Percentiles rank a stretch among this genome's conserved stretches.
Evolutionary conservation across 2,888 invertebrate genomes (phyloP).

Genomic region (Mycalesis mineus): DNA sequence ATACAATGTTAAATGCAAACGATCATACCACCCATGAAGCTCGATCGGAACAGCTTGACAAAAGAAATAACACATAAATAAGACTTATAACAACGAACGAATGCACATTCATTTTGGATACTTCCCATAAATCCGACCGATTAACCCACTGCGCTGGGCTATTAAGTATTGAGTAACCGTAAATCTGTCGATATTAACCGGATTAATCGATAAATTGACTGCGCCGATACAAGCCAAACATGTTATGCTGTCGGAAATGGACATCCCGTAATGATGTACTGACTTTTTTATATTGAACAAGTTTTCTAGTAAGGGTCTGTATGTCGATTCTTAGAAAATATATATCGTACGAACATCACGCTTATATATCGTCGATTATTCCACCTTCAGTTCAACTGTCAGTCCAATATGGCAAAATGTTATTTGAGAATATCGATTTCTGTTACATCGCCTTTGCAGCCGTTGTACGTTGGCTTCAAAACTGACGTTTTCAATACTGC

Average conservation of each 20-base stretch:
- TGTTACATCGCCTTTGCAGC: too few relatives aligned
- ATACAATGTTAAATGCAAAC: too few relatives aligned
- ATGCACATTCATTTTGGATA: neutral
- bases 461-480: too few relatives aligned
- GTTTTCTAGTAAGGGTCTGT: neutral
- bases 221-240: neutral
- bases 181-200: slow-evolving; percentile 8
- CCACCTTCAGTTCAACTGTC: too few relatives aligned
- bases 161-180: slow-evolving; percentile 3
- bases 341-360: too few relatives aligned
- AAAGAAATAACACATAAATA: neutral
- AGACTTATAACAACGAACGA: neutral
- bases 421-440: too few relatives aligned
- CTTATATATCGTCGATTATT: too few relatives aligned
- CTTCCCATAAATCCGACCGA: slow-evolving; percentile 5
- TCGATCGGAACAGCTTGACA: too few relatives aligned
- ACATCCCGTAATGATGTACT: neutral
- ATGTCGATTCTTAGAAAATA: too few relatives aligned
- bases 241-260: neutral
- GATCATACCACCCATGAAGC: too few relatives aligned
- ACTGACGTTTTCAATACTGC: too few relatives aligned
- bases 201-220: neutral
- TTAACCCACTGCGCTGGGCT: slow-evolving; percentile 6
- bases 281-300: neutral
- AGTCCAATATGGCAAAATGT: too few relatives aligned